These are phyloP conservation scores for Achatina immaculata DNA, from an alignment of 1,140 invertebrate genomes.

Conservation along the genomic window DNA sequence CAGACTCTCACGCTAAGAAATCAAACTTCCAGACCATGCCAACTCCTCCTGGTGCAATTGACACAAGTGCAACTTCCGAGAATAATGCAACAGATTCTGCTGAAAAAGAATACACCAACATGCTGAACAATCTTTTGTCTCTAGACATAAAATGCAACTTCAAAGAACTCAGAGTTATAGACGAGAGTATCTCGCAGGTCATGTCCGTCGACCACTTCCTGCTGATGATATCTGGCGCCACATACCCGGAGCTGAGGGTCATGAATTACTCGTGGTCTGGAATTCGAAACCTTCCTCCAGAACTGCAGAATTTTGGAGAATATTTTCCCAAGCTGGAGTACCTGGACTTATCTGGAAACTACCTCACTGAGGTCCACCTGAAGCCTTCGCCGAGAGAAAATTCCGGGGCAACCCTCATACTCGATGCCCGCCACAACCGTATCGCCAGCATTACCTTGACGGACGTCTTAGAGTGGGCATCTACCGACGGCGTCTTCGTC, in stretches of 20 bases:
- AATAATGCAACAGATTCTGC: neutral
- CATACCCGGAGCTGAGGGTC: constrained; percentile 1
- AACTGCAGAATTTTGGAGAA: neutral
- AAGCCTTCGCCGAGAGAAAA: no score
- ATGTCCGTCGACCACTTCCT: constrained; percentile 2
- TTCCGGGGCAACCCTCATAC: neutral
- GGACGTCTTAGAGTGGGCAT: neutral
- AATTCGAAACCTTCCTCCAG: neutral
- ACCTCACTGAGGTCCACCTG: neutral
- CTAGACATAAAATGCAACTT: neutral
- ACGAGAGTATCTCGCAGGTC: neutral
- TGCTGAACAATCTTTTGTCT: neutral
- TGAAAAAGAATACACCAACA: neutral
- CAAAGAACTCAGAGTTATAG: constrained; percentile 10
- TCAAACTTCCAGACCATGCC: no score
- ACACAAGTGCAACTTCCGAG: neutral
- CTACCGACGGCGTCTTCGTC: neutral
- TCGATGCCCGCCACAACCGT: neutral
- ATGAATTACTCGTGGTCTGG: constrained; percentile 18
- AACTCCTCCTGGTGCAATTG: no score
- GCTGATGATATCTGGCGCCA: neutral
- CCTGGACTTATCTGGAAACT: constrained; percentile 1
- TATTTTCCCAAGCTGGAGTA: constrained; percentile 17
- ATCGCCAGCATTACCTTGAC: neutral
- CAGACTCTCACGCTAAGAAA: no score